A percentile compares a stretch with the other conserved stretches of the same genome.
Conservation (phyloP, 2,888 invertebrate species). For the Eilema caniola region DNA sequence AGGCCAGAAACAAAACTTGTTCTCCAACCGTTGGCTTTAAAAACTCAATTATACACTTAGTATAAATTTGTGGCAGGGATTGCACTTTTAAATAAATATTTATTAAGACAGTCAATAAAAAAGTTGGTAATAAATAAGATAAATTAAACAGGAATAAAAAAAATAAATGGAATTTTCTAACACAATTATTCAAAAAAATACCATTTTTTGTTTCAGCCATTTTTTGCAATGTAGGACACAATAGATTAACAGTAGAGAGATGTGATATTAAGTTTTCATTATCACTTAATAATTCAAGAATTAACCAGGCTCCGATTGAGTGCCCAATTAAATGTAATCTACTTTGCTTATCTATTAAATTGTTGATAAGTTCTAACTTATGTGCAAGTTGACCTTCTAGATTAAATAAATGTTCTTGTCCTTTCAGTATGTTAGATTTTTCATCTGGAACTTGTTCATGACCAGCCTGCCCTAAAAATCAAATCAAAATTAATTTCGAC, state of each 20-base stretch:
- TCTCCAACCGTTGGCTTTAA: constrained; percentile 87
- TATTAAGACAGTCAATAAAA: constrained; percentile 83
- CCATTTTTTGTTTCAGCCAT: constrained; percentile 93
- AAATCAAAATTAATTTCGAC: constrained; percentile 8
- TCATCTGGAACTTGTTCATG: constrained; percentile 84
- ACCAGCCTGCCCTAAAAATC: constrained; percentile 91
- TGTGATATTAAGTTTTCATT: constrained; percentile 82
- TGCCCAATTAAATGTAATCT: constrained; percentile 95
- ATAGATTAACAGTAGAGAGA: constrained; percentile 89
- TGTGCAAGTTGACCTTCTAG: constrained; percentile 93
- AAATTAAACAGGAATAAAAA: constrained; percentile 75
- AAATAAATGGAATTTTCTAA: constrained; percentile 73
- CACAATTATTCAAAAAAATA: constrained; percentile 88
- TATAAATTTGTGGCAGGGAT: constrained; percentile 82
- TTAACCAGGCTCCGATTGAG: constrained; percentile 96
- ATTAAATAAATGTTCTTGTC: constrained; percentile 89
- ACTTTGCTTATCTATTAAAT: constrained; percentile 90
- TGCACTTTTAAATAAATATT: constrained; percentile 84
- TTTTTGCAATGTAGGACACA: constrained; percentile 96
- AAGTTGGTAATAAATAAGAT: constrained; percentile 82
- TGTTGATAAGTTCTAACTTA: constrained; percentile 92
- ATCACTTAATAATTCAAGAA: constrained; percentile 90
- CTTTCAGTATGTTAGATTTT: constrained; percentile 79
- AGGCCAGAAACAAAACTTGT: constrained; percentile 90
- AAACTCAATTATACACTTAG: constrained; percentile 84